Base-by-base conservation (phyloP, 2,888 invertebrate genomes). In the Dione vanillae region DNA sequence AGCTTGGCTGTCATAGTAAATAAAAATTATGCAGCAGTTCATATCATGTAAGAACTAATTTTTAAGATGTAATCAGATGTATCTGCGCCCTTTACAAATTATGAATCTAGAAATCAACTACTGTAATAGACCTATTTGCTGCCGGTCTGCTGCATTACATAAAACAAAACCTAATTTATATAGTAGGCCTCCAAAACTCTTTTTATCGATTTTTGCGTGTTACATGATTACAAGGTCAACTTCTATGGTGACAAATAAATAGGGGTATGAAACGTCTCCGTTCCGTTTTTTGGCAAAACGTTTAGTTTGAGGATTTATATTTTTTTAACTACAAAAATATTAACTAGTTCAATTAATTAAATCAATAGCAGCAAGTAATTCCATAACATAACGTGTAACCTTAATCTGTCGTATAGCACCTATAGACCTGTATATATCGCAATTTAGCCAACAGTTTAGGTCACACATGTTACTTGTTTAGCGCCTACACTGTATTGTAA, bases 361-460 rank as follows among this genome's bases (percentile, higher is more conserved):
- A 16, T 16, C 43, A 45, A 52, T 51, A 61, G 11, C 14, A 52
- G 43, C 61, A 68, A 43, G 43, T 52, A 67, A 61, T 62, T 41
- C 43, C 45, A n/a, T 52, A 35, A 51, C 52, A 45, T 68, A 62
- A 62, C 52, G 45, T 27, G 43, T 52, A 51, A 68, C 68, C 68
- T 68, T 51, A 52, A 54, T 20, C 54, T 45, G 45, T 61, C 51
- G 19, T 37, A 47, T 37, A 45, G 62, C 45, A 54, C 43, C 37
- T 54, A 68, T 20, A 20, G 37, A 61, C 40, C 12, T 51, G 43
- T 40, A 51, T 61, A 43, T 61, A 68, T 51, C 11, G 49, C 41
- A 52, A 52, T 52, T 62, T 45, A 62, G 43, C 45, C 40, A 35
- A 52, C 61, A 66, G 43, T 51, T 58, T 67, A 62, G 52, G 45